Evolutionary conservation across 2,888 invertebrate species (phyloP), one percentile per base, ranked within the genome.

Genomic region (Pocota personata): DNA sequence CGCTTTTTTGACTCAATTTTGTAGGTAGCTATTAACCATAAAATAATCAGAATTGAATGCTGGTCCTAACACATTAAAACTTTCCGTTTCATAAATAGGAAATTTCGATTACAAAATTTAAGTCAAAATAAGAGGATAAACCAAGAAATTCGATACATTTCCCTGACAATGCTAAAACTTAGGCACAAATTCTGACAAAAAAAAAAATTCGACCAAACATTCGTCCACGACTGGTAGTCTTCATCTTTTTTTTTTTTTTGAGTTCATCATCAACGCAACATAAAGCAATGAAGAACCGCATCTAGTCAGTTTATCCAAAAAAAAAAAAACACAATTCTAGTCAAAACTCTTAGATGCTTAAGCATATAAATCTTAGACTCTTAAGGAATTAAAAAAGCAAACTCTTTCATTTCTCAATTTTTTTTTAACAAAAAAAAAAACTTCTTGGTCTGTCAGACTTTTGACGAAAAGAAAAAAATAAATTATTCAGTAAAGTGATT

Each of bases 401-500:
- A 52, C 52, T 48, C 50, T 72, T 83, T 83, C 55, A 62, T 75
- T 66, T 88, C 67, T 60, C 8, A 37, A 37, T 57, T 35, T 75
- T 73, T 52, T 48, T 83, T 64, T 60, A 57, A 0, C 4, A 14
- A 52, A n/a, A 52, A 52, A 52, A 52, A 27, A 37, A 83, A 87
- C 88, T 88, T 87, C 87, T 88, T 88, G 88, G 79, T 88, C 89
- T 88, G 88, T 89, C 89, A 89, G 89, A 89, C 90, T 90, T 89
- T 77, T 86, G 89, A 82, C 52, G 67, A 73, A 87, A 90, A 90
- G 91, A 91, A 75, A n/a, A 80, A 75, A 37, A 58, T 57, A 57
- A 78, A 60, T 91, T 91, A 90, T 90, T 90, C 88, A 89, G 91
- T 89, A 90, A 89, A 90, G 89, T 91, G 91, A 89, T 88, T 88